Base-by-base conservation (phyloP, 1,140 invertebrate species). In the Drosophila murphyi region DNA sequence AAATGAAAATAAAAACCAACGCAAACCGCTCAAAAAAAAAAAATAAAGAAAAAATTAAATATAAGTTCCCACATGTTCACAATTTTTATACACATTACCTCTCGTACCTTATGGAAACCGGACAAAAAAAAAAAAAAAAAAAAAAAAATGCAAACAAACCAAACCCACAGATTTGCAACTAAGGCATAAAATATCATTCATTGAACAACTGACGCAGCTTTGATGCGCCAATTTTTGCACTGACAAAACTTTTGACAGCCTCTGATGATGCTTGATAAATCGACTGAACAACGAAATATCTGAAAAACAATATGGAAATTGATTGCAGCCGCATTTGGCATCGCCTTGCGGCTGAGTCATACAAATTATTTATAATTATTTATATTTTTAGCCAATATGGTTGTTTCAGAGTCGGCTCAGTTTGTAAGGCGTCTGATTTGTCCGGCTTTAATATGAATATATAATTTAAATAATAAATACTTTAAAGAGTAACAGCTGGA, bases 1-100 rank as follows among this genome's bases (percentile, higher is more conserved):
- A 56, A 74, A 52, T 69, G 37, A 69, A 74, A 69, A 70, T 54
- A 65, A 43, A 20, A 77, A 72, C 54, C 78, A 75, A 67, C 82
- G 59, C 68, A 72, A 65, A 72, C 10, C 39, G 39, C 76, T 63
- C 68, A 63, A 77, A 65, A 70, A 82, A 75, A 76, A 45, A 69
- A 69, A 75, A 71, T 56, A 62, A 63, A 74, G 70, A 80, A 61
- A 75, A 80, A 80, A 67, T 20, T 20, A 20, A 50, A 76, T 79
- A 82, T 75, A 89, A 89, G 85, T 89, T 89, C 85, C 85, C 85
- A 89, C 85, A 89, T 89, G 85, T 89, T 89, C 80, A 89, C 85
- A 89, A 89, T 89, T 89, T 83, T 83, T 73, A 76, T 81, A 89
- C 85, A 85, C 62, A 83, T 88, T 88, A 82, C 63, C 39, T 62